Conservation (phyloP, 2,113 vertebrate species). For the Trematocara zebra region DNA sequence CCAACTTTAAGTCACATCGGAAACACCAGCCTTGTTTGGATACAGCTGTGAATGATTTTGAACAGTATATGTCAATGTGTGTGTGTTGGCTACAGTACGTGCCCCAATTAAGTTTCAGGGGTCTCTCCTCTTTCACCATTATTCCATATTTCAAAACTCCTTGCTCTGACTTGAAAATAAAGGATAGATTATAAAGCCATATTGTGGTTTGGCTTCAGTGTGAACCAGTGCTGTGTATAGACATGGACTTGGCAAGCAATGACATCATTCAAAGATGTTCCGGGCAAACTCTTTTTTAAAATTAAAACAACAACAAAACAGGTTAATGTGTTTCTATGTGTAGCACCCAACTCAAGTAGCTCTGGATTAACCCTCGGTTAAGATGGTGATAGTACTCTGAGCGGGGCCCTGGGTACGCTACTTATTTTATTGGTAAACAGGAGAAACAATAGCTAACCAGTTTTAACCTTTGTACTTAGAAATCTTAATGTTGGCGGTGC, state of each 20-base stretch:
- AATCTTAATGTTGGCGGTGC: too few relatives aligned
- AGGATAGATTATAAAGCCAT: not conserved
- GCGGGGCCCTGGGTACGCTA: too few relatives aligned
- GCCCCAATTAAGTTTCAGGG: not conserved
- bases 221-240: not conserved
- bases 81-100: accelerated
- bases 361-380: too few relatives aligned
- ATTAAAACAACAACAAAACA: not conserved
- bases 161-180: accelerated
- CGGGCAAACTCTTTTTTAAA: accelerated
- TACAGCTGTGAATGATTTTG: not conserved
- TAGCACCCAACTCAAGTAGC: too few relatives aligned
- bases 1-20: not conserved
- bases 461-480: too few relatives aligned
- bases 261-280: not conserved
- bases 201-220: not conserved
- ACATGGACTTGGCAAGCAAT: not conserved
- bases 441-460: too few relatives aligned
- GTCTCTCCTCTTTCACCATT: not conserved
- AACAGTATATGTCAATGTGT: not conserved
- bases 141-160: not conserved
- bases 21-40: not conserved
- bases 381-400: too few relatives aligned
- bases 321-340: not conserved
- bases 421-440: too few relatives aligned